phyloP scores from a whole-genome alignment of 2,113 vertebrate genomes.

The Etheostoma cragini region DNA sequence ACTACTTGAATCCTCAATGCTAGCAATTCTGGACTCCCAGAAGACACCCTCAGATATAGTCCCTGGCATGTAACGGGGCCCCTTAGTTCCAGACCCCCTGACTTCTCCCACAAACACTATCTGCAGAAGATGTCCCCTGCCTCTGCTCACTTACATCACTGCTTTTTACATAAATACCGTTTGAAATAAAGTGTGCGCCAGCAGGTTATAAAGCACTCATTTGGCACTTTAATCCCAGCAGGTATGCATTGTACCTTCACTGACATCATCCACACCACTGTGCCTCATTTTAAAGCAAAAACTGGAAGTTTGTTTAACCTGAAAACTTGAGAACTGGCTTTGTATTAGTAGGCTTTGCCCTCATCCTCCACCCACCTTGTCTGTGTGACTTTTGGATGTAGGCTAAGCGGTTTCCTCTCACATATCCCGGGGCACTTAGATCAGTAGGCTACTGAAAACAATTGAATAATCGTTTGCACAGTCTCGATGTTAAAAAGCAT shows the following conservation, averaged over 20 bases:
- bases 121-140: neutral
- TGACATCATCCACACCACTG: neutral
- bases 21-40: neutral
- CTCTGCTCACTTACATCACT: neutral
- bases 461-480: neutral
- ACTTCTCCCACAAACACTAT: neutral
- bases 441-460: neutral
- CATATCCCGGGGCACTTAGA: neutral
- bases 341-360: neutral
- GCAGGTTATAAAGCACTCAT: neutral
- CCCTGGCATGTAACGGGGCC: neutral
- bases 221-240: slow-evolving; percentile 6
- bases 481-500: neutral
- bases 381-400: slow-evolving; percentile 18
- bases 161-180: neutral
- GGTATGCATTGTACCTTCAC: neutral
- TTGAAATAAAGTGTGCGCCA: neutral
- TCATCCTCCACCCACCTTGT: neutral
- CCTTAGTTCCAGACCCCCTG: neutral
- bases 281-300: slow-evolving; percentile 1
- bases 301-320: slow-evolving; percentile 33
- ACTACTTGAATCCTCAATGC: neutral
- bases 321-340: slow-evolving; percentile 43
- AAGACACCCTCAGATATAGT: neutral
- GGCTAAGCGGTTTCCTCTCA: neutral